These are phyloP conservation scores for Miichthys miiuy DNA, from an alignment of 2,797 vertebrate genomes.

Conservation along the genomic window DNA sequence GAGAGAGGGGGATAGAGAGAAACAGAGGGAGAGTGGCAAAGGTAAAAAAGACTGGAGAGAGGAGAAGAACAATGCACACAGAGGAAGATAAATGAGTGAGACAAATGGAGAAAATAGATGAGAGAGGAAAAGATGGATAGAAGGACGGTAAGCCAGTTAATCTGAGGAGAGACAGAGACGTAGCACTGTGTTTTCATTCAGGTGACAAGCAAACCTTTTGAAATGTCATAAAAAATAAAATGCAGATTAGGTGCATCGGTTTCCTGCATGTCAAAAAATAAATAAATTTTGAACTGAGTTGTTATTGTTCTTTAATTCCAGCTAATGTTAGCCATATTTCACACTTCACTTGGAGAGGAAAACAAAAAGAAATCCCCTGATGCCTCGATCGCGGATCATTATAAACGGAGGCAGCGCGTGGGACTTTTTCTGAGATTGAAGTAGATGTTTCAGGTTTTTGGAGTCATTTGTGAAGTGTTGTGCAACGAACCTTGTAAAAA, in stretches of 20 bases:
- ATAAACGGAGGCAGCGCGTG: not conserved
- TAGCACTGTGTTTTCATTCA: not conserved
- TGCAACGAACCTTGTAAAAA: not conserved
- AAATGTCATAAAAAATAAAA: conserved; percentile 32
- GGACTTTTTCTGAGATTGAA: not conserved
- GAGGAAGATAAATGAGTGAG: conserved; percentile 32
- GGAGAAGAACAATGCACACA: not conserved
- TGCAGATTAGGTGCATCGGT: conserved; percentile 3
- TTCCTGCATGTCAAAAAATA: conserved; percentile 12
- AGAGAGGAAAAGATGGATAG: conserved; percentile 14
- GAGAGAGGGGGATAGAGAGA: not conserved
- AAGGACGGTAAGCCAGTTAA: conserved; percentile 5
- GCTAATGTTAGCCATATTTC: conserved; percentile 7
- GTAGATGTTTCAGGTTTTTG: not conserved
- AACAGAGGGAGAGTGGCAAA: not conserved
- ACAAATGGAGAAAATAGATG: conserved; percentile 16
- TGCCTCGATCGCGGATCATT: not conserved
- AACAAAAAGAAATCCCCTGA: conserved; percentile 2
- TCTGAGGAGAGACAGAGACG: not conserved
- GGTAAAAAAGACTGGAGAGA: not conserved
- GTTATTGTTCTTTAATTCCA: conserved; percentile 32
- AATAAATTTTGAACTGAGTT: conserved; percentile 18
- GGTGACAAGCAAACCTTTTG: conserved; percentile 18
- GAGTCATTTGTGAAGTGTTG: not conserved
- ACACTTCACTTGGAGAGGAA: not conserved